phyloP scores from a whole-genome alignment of 2,113 vertebrate genomes.

The Chloropsis cyanopogon region DNA sequence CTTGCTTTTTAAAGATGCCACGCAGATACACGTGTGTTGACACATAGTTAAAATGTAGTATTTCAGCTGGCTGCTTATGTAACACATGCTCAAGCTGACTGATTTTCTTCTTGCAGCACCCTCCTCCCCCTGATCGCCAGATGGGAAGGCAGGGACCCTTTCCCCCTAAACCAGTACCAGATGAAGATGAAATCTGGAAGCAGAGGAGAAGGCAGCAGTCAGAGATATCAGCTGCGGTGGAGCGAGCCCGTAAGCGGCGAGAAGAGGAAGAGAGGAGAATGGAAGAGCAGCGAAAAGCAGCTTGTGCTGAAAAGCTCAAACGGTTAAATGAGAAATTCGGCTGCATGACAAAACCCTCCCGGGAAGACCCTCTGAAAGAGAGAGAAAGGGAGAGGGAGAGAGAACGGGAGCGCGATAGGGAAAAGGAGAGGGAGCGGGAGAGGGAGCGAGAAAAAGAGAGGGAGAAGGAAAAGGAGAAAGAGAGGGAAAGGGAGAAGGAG shows the following conservation, averaged over 20 bases:
- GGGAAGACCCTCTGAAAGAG: constrained; percentile 73
- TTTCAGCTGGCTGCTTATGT: background rate
- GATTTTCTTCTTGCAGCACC: constrained; percentile 69
- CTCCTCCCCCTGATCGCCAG: constrained; percentile 75
- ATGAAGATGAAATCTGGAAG: constrained; percentile 95
- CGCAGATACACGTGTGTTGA: accelerated
- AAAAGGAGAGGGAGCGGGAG: constrained; percentile 25
- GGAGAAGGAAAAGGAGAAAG: background rate
- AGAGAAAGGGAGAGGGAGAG: constrained; percentile 45
- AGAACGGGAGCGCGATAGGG: constrained; percentile 7
- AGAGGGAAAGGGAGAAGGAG: background rate
- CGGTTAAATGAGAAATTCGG: constrained; percentile 94
- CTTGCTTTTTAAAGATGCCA: background rate
- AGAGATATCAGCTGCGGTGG: constrained; percentile 91
- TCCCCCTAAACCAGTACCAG: constrained; percentile 74
- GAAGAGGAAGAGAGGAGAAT: constrained; percentile 96
- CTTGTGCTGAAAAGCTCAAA: constrained; percentile 96
- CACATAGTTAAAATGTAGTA: background rate
- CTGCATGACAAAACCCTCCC: constrained; percentile 71
- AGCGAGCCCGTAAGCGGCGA: constrained; percentile 89
- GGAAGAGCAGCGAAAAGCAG: constrained; percentile 95
- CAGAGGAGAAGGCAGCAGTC: constrained; percentile 91
- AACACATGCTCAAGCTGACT: background rate
- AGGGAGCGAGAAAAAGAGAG: constrained; percentile 14
- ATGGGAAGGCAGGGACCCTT: constrained; percentile 70